phyloP scores from a whole-genome alignment of 2,888 invertebrate species.

The Stenotaenia linearis region DNA sequence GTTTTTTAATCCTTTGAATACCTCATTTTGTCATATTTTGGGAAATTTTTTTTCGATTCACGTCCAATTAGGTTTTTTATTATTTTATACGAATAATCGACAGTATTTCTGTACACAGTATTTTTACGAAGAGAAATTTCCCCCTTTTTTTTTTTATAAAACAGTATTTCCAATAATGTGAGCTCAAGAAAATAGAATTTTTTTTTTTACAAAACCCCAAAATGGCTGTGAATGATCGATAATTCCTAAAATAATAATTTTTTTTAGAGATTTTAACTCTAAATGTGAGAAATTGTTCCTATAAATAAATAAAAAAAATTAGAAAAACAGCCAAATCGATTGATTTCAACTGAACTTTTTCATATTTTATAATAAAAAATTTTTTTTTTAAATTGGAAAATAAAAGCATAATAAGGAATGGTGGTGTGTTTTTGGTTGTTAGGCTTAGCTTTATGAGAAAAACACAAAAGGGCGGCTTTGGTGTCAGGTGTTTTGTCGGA shows the following conservation, averaged over 20 bases:
- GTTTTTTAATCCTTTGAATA: neutral
- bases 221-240: slow-evolving; percentile 1
- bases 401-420: neutral
- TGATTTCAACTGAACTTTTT: neutral
- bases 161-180: neutral
- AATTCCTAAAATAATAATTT: neutral
- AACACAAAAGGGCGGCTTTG: neutral
- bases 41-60: neutral
- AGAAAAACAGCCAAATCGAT: neutral
- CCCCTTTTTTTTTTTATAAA: neutral
- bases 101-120: slow-evolving; percentile 5
- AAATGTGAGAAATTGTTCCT: slow-evolving; percentile 1
- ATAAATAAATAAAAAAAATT: neutral
- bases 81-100: neutral
- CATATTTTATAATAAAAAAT: neutral
- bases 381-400: too few species aligned
- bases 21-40: slow-evolving; percentile 21
- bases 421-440: too few species aligned
- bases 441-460: neutral
- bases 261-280: neutral
- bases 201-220: neutral
- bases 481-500: slow-evolving; percentile 21
- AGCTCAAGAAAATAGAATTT: neutral
- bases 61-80: neutral
- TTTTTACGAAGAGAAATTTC: neutral